Percentiles rank a stretch among this genome's conserved stretches.
These are phyloP conservation scores for Helicoverpa zea DNA, from an alignment of 1,140 invertebrate genomes.

Conservation along the genomic window DNA sequence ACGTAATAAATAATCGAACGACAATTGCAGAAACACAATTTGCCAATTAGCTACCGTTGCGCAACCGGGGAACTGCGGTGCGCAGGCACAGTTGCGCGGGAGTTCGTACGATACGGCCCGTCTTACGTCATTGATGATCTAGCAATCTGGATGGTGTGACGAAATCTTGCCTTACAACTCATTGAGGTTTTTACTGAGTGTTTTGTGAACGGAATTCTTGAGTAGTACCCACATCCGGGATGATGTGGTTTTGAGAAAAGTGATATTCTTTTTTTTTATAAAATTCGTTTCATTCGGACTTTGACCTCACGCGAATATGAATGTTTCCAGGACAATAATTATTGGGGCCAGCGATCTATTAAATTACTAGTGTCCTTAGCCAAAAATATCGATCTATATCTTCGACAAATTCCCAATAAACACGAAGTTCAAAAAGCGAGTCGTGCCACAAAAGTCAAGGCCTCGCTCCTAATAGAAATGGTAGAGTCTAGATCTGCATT, in stretches of 20 bases:
- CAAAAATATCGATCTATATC: background rate
- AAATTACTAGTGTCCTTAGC: too few species aligned
- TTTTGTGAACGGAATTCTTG: background rate
- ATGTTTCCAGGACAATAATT: background rate
- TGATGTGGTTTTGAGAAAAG: background rate
- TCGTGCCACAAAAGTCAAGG: slow-evolving; percentile 34
- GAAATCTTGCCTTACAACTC: slow-evolving; percentile 19
- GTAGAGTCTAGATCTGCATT: slow-evolving; percentile 43
- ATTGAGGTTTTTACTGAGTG: background rate
- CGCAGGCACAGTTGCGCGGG: background rate
- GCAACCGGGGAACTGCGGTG: slow-evolving; percentile 25
- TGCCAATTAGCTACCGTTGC: slow-evolving; percentile 39
- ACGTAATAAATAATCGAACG: slow-evolving; percentile 35
- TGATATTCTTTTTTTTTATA: too few species aligned
- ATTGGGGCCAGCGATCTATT: background rate
- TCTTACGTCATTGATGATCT: slow-evolving; percentile 27
- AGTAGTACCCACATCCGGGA: slow-evolving; percentile 1
- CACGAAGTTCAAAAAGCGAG: background rate
- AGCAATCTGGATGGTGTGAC: slow-evolving; percentile 37
- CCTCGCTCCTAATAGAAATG: slow-evolving; percentile 36
- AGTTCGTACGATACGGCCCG: slow-evolving; percentile 4
- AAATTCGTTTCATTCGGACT: background rate
- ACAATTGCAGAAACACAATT: slow-evolving; percentile 19
- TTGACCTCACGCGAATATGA: slow-evolving; percentile 1
- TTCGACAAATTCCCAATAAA: background rate